phyloP scores from a whole-genome alignment of 2,797 vertebrate genomes.

The Margarornis squamiger region DNA sequence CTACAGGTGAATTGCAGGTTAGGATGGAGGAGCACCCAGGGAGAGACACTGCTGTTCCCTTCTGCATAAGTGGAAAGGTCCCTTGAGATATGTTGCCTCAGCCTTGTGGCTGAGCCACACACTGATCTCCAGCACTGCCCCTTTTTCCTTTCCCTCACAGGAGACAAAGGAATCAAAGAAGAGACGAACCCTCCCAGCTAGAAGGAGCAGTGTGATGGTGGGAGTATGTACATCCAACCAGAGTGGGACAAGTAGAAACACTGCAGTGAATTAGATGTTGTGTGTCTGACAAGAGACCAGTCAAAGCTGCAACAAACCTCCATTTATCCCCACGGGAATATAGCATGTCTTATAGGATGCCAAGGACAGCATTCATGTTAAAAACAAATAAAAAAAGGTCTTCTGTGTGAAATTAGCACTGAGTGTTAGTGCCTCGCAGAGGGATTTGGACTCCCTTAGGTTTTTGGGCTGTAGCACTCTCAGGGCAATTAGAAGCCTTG shows the following conservation, averaged over 20 bases:
- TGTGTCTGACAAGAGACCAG: slow-evolving; percentile 37
- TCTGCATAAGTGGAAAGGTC: not conserved
- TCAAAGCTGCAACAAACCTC: slow-evolving; percentile 54
- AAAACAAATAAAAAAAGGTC: slow-evolving; percentile 42
- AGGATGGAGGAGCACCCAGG: not conserved
- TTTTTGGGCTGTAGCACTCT: not conserved
- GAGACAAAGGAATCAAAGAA: not conserved
- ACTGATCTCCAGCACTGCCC: not conserved
- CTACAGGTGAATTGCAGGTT: not conserved
- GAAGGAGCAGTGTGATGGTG: not conserved
- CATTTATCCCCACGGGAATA: slow-evolving; percentile 25
- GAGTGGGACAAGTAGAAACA: not conserved
- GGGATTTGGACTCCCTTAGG: not conserved
- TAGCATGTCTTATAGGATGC: not conserved
- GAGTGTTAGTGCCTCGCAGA: not conserved
- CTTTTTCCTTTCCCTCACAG: not conserved
- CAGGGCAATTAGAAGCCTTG: not conserved
- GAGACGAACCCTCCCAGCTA: not conserved
- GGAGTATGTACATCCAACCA: not conserved
- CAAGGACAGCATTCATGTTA: slow-evolving; percentile 34
- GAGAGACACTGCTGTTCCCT: not conserved
- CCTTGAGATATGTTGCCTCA: not conserved
- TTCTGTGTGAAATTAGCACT: slow-evolving; percentile 23
- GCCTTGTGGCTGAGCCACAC: not conserved
- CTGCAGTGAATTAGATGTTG: slow-evolving; percentile 32